phyloP scores from a whole-genome alignment of 2,113 vertebrate species.

The Campylorhamphus procurvoides region DNA sequence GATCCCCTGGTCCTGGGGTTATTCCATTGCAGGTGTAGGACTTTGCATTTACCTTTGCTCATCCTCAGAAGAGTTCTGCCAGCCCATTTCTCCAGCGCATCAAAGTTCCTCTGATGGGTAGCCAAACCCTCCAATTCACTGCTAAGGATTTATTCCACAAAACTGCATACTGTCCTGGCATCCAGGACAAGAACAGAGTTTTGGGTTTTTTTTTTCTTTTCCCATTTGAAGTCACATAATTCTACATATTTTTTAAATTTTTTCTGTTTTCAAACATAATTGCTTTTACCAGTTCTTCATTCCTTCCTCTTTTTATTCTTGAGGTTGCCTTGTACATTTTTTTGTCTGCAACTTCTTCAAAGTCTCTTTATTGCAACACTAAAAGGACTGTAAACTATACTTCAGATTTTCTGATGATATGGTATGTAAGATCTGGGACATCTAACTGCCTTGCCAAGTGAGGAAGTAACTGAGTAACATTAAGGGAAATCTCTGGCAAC shows the following conservation, averaged over 20 bases:
- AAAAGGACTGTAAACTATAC: background rate
- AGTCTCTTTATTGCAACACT: background rate
- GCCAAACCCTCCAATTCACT: background rate
- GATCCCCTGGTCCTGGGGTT: background rate
- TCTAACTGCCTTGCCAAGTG: background rate
- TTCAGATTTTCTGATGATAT: background rate
- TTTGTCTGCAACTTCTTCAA: background rate
- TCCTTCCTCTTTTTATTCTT: background rate
- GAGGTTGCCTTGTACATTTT: background rate
- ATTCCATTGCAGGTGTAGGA: background rate
- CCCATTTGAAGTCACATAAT: background rate
- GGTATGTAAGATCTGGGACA: background rate
- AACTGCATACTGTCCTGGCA: background rate
- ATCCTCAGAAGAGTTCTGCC: background rate
- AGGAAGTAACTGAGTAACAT: background rate
- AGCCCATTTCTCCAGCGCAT: background rate
- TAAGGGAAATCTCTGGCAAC: background rate
- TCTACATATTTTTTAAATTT: background rate
- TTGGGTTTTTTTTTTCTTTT: background rate
- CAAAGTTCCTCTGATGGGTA: background rate
- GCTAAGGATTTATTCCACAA: background rate
- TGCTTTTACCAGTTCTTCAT: background rate
- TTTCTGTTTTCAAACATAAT: background rate
- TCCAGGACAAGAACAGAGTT: background rate
- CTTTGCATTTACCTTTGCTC: too few species aligned